Percentiles rank a stretch among this genome's conserved stretches.
phyloP scores from a whole-genome alignment of 2,797 vertebrate species.

The Thunnus albacares region DNA sequence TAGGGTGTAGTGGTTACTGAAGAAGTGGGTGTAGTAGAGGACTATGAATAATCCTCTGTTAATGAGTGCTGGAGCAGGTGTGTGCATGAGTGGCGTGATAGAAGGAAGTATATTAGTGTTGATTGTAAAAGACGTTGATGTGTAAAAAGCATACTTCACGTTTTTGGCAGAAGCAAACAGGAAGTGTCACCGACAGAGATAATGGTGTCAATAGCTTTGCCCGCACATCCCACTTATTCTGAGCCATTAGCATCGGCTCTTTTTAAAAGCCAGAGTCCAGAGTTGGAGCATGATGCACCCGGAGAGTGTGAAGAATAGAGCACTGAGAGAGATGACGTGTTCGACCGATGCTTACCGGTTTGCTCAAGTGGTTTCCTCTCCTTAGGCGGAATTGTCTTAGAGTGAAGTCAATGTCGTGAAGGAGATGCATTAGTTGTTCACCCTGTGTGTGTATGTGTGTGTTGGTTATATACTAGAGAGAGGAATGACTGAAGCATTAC shows the following conservation, averaged over 20 bases:
- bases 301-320: conserved; percentile 40
- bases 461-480: conserved; percentile 13
- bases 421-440: conserved; percentile 36
- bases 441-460: background rate
- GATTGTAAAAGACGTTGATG: background rate
- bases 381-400: conserved; percentile 27
- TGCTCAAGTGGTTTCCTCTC: conserved; percentile 40
- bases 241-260: conserved; percentile 1
- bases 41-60: background rate
- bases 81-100: background rate
- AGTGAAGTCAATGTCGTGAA: conserved; percentile 12
- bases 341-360: background rate
- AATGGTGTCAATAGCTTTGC: conserved; percentile 4
- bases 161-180: background rate
- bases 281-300: conserved; percentile 19
- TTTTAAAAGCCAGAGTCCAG: background rate
- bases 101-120: background rate
- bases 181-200: background rate
- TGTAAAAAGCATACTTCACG: background rate
- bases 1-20: background rate
- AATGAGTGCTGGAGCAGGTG: conserved; percentile 8
- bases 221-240: conserved; percentile 4
- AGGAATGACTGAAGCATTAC: conserved; percentile 36
- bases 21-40: background rate
- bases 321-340: conserved; percentile 24